Evolutionary conservation across 2,888 invertebrate genomes (phyloP), one percentile per base, ranked within the genome.

Genomic region (Cephus runcator): DNA sequence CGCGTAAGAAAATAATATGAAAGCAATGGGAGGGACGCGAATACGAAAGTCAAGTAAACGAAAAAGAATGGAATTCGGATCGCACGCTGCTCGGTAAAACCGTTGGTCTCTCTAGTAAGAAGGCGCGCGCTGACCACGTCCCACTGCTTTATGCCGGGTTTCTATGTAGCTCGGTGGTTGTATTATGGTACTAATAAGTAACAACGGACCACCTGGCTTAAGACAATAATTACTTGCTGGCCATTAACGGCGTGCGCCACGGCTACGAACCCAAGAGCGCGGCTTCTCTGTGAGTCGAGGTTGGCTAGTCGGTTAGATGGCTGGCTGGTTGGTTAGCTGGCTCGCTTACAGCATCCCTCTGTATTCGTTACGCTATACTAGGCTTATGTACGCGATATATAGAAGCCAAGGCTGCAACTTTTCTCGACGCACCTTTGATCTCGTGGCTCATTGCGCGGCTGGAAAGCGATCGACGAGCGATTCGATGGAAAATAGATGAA

Each of bases 171-270:
- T 69, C 79, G 77, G 77, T 76, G 77, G 69, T 81, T 79, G 80
- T 79, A 80, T 80, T 81, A 81, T 81, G 80, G 80, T 79, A 81
- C 87, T 84, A 87, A 87, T 88, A 86, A 86, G 87, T 86, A 87
- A 86, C 84, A 86, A 84, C 86, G 83, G 87, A 88, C 88, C 88
- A 88, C 88, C 88, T 88, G 87, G 87, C 86, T 86, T 84, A 87
- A 86, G 87, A 88, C 88, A 88, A 88, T 87, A 88, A 88, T 88
- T 88, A 87, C 86, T 85, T 82, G 85, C 81, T 81, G 83, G 85
- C 87, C 87, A 88, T 88, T 88, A 88, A 86, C 86, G 85, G 86
- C 85, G 85, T 83, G 84, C 85, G 86, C 85, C 86, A 82, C 69
- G 77, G 69, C 69, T 69, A 30, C 30, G 69, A 30, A 69, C 69